These are phyloP conservation scores for Bruchidius siliquastri DNA, from an alignment of 2,888 invertebrate species.

Conservation along the genomic window DNA sequence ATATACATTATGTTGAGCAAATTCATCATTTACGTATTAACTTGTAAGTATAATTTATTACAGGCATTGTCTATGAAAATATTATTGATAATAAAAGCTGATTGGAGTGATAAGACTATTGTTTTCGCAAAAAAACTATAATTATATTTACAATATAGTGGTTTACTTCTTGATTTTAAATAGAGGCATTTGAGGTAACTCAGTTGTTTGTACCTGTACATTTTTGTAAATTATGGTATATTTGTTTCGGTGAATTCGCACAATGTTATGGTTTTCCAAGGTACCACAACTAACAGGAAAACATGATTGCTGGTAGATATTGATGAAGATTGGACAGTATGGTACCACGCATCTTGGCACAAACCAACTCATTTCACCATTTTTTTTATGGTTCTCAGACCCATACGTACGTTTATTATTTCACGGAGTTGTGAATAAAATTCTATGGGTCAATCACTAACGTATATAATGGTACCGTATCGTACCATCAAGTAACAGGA, in stretches of 20 bases:
- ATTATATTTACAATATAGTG: too few relatives aligned
- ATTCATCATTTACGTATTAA: too few relatives aligned
- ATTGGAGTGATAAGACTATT: too few relatives aligned
- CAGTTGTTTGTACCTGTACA: background rate
- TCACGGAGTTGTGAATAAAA: background rate
- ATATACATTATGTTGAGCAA: too few relatives aligned
- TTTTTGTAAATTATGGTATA: too few relatives aligned
- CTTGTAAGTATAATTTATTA: too few relatives aligned
- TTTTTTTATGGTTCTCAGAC: background rate
- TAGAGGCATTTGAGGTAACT: background rate
- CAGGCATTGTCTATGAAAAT: too few relatives aligned
- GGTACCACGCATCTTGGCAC: background rate
- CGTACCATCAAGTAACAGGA: constrained; percentile 10
- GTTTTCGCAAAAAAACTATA: too few relatives aligned
- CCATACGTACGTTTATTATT: background rate
- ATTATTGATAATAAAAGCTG: too few relatives aligned
- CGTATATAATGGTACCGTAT: constrained; percentile 12
- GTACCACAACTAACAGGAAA: background rate
- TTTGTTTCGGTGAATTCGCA: background rate
- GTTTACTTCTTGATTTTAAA: too few relatives aligned
- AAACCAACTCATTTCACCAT: background rate
- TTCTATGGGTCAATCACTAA: background rate
- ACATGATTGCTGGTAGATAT: background rate
- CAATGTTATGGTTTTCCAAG: background rate
- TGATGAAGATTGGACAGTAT: background rate